These are phyloP conservation scores for Cylas formicarius DNA, from an alignment of 1,140 invertebrate genomes.

Conservation along the genomic window DNA sequence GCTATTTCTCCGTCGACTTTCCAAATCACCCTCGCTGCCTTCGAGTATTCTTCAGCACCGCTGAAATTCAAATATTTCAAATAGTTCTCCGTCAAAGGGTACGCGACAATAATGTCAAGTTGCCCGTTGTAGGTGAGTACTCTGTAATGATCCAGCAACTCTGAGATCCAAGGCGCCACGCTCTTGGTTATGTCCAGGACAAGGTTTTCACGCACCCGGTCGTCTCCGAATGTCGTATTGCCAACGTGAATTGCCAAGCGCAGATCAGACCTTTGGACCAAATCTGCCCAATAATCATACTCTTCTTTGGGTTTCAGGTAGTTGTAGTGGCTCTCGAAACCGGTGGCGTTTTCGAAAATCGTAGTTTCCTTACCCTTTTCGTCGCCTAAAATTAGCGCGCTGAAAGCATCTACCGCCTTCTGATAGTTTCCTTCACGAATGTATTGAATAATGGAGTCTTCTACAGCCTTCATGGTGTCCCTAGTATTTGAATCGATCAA, in stretches of 20 bases:
- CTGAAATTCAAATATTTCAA: slow-evolving; percentile 58
- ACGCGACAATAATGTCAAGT: slow-evolving; percentile 76
- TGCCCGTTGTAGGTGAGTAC: slow-evolving; percentile 74
- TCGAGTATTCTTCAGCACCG: slow-evolving; percentile 53
- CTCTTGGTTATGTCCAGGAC: slow-evolving; percentile 33
- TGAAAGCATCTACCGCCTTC: slow-evolving; percentile 48
- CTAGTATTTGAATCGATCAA: slow-evolving; percentile 57
- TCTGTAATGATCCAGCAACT: slow-evolving; percentile 58
- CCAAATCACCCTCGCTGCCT: slow-evolving; percentile 56
- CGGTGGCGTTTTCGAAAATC: slow-evolving; percentile 47
- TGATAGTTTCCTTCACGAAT: slow-evolving; percentile 11
- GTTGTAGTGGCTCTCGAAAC: slow-evolving; percentile 38
- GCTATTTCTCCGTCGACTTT: slow-evolving; percentile 57
- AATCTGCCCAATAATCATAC: slow-evolving; percentile 17
- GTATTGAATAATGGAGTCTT: background rate
- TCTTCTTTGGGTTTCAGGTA: background rate
- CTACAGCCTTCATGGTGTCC: slow-evolving; percentile 47
- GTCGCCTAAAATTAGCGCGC: too few relatives aligned
- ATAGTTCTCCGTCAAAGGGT: slow-evolving; percentile 67
- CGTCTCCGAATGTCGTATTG: slow-evolving; percentile 42
- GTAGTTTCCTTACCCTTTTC: slow-evolving; percentile 43
- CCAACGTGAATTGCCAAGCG: slow-evolving; percentile 46
- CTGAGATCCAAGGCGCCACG: slow-evolving; percentile 62
- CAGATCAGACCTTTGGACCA: slow-evolving; percentile 41
- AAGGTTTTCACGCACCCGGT: slow-evolving; percentile 2